These are phyloP conservation scores for Alosa sapidissima DNA, from an alignment of 2,797 vertebrate species.

Conservation along the genomic window DNA sequence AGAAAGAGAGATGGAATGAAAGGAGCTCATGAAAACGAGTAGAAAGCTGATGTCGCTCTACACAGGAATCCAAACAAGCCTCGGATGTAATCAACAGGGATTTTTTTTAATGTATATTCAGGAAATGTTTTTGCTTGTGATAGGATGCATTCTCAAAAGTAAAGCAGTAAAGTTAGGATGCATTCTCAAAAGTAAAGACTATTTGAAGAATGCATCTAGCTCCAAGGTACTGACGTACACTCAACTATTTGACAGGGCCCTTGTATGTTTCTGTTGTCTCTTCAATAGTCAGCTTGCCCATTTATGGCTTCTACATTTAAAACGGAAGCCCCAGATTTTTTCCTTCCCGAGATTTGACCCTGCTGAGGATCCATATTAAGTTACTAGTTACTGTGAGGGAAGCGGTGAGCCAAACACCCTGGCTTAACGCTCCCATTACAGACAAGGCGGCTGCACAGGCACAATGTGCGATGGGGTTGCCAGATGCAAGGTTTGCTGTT, in stretches of 20 bases:
- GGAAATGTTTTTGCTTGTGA: neutral
- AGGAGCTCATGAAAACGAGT: neutral
- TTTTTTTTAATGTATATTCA: neutral
- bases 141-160: neutral
- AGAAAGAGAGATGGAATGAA: neutral
- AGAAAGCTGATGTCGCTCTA: neutral
- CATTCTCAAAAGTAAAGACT: neutral
- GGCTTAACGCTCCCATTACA: neutral
- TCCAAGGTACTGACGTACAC: neutral
- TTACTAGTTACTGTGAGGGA: neutral
- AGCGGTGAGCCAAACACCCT: neutral
- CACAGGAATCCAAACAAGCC: neutral
- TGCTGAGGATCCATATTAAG: neutral
- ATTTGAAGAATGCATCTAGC: neutral
- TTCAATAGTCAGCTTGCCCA: neutral
- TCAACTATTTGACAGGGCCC: neutral
- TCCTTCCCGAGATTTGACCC: slow-evolving; percentile 26
- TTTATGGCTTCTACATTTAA: neutral
- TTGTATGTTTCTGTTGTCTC: neutral
- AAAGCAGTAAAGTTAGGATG: no score
- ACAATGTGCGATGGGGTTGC: slow-evolving; percentile 2
- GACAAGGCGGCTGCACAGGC: neutral
- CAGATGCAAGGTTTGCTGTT: slow-evolving; percentile 30
- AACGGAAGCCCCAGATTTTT: neutral
- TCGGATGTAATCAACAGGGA: neutral